phyloP scores from a whole-genome alignment of 2,113 vertebrate genomes.

The Ahaetulla prasina region DNA sequence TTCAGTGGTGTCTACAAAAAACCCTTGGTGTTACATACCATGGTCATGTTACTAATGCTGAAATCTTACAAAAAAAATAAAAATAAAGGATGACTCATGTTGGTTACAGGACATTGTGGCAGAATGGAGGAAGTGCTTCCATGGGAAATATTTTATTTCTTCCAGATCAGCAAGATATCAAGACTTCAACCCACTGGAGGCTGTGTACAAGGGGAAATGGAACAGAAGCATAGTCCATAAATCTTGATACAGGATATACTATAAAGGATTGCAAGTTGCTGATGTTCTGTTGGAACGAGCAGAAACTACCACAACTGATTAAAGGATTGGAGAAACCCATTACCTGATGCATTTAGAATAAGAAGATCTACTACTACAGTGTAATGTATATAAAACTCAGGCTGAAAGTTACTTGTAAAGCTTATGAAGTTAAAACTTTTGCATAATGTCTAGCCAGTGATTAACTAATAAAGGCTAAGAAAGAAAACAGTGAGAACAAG shows the following conservation, averaged over 20 bases:
- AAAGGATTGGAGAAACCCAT: background rate
- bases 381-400: background rate
- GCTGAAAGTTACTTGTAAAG: background rate
- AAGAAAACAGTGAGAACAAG: background rate
- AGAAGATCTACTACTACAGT: background rate
- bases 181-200: background rate
- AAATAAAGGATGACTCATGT: background rate
- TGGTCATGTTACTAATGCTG: background rate
- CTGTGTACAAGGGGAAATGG: background rate
- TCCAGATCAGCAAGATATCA: background rate
- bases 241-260: background rate
- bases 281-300: background rate
- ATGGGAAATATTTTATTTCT: background rate
- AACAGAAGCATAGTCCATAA: background rate
- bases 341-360: background rate
- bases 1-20: background rate
- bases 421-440: background rate
- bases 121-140: background rate
- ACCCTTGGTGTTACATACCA: background rate
- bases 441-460: background rate
- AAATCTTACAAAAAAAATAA: background rate
- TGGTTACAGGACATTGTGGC: background rate
- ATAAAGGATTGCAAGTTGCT: background rate
- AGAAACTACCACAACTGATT: background rate
- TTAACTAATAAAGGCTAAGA: background rate